Base-by-base conservation (phyloP, 1,140 invertebrate species). In the Melanaphis sacchari region DNA sequence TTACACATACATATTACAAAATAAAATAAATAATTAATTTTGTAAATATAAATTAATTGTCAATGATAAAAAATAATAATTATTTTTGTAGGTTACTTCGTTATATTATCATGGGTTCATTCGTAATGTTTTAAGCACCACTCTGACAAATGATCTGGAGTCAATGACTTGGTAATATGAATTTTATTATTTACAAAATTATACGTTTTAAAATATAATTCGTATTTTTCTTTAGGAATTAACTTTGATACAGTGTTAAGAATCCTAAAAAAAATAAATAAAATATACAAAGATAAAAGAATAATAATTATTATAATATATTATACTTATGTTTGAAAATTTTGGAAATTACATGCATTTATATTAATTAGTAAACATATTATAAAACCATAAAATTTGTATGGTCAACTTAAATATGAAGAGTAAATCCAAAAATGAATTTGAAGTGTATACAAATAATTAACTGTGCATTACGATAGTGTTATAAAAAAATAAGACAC, bases 121-220 rank as follows among this genome's bases (percentile, higher is more conserved):
- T 15, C 15, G 41, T 91, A 91, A 43, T 21, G 26, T 91, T 91
- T n/a, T 76, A 22, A 43, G 41, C 90, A 91, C 90, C 90, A 91
- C 8, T 31, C 18, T 46, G 66, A 1, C 66, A 41, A 91, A 82
- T 91, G 43, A 0, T 49, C 41, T 11, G 59, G n/a, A 38, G 7
- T 43, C n/a, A 21, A 4, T 46, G 15, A 38, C 24, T 81, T 81
- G 18, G 15, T 81, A 40, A 31, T 66, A 31, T 46, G 0, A 31
- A 49, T 36, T 36, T 22, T 6, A 49, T 81, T 81, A 9, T 49
- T 91, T 21, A 91, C 43, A 15, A 82, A 41, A n/a, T 91, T n/a
- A 40, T 81, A 82, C 2, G 66, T 38, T 81, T 66, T 76, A 2
- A 91, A 31, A 46, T 91, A 91, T 36, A 66, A 40, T 31, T 81